Evolutionary conservation across 2,888 invertebrate species (phyloP).

Genomic region (Drosophila buzzatii): DNA sequence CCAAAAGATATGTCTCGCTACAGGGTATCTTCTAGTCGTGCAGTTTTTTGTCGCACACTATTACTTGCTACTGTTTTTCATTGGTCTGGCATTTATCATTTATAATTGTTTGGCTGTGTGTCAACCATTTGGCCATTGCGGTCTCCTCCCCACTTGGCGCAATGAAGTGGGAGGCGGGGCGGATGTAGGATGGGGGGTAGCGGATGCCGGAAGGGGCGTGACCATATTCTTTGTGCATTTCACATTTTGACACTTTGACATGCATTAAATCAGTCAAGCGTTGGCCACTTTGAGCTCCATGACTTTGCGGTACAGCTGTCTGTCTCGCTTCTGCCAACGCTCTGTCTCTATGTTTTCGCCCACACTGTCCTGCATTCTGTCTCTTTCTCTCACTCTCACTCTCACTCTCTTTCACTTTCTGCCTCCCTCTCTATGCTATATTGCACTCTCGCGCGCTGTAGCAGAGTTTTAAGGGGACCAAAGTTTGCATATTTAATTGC

Average conservation of each 20-base stretch:
- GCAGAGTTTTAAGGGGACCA: constrained; percentile 37
- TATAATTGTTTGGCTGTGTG: constrained; percentile 75
- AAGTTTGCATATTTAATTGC: constrained; percentile 51
- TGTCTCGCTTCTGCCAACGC: background rate
- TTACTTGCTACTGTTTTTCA: constrained; percentile 2
- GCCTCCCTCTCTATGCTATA: background rate
- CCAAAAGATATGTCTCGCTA: background rate
- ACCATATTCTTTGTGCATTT: constrained; percentile 64
- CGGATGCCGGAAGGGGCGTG: constrained; percentile 19
- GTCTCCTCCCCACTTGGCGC: background rate
- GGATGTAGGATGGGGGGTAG: background rate
- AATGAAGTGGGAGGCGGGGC: background rate
- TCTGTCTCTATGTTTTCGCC: background rate
- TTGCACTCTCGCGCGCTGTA: background rate
- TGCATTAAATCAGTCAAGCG: constrained; percentile 80
- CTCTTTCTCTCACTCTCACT: background rate
- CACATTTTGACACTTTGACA: constrained; percentile 80
- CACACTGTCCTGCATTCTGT: background rate
- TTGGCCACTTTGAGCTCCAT: constrained; percentile 55
- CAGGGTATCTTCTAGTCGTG: constrained; percentile 1
- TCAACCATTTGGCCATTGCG: constrained; percentile 40
- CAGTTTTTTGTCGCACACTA: background rate
- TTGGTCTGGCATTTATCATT: constrained; percentile 70
- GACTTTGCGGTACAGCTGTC: constrained; percentile 45
- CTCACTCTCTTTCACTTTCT: background rate